phyloP scores from a whole-genome alignment of 64 coral and sea anemone species.

The Montipora foliosa region DNA sequence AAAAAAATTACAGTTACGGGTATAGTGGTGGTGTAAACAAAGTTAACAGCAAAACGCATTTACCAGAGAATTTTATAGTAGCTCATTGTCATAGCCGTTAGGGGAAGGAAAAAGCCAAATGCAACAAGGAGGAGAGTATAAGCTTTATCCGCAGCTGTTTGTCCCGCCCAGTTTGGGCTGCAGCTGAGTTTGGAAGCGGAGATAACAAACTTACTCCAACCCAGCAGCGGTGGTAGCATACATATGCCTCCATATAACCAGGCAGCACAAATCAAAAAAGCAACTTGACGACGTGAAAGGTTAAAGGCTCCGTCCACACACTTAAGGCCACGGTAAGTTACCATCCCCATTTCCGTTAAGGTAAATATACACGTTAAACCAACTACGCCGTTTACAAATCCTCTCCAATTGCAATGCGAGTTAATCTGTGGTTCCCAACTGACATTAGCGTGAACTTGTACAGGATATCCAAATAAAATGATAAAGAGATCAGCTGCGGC shows the following conservation, averaged over 20 bases:
- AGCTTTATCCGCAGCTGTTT: not conserved
- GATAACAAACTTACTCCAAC: conserved; percentile 73
- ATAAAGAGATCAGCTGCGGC: conserved; percentile 69
- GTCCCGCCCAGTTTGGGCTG: conserved; percentile 66
- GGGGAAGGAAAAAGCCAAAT: conserved; percentile 60
- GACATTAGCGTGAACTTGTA: conserved; percentile 56
- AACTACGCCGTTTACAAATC: conserved; percentile 66
- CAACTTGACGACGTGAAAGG: not conserved
- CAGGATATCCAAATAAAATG: conserved; percentile 71
- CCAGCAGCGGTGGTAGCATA: conserved; percentile 68
- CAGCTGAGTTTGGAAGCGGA: conserved; percentile 69
- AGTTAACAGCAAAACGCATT: not conserved
- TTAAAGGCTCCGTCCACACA: not conserved
- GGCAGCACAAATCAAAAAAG: conserved; percentile 7
- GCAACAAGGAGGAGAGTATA: conserved; percentile 70
- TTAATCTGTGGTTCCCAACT: not conserved
- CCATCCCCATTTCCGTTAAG: conserved; percentile 49
- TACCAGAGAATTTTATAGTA: conserved; percentile 80
- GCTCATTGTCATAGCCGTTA: conserved; percentile 35
- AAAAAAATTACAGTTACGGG: not conserved
- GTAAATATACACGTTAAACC: conserved; percentile 73
- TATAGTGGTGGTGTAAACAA: conserved; percentile 12
- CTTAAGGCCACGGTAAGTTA: conserved; percentile 20
- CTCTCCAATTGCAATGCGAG: conserved; percentile 59
- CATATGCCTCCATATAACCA: conserved; percentile 59